Evolutionary conservation across 2,797 vertebrate species (phyloP).

Genomic region (Ispidina picta): DNA sequence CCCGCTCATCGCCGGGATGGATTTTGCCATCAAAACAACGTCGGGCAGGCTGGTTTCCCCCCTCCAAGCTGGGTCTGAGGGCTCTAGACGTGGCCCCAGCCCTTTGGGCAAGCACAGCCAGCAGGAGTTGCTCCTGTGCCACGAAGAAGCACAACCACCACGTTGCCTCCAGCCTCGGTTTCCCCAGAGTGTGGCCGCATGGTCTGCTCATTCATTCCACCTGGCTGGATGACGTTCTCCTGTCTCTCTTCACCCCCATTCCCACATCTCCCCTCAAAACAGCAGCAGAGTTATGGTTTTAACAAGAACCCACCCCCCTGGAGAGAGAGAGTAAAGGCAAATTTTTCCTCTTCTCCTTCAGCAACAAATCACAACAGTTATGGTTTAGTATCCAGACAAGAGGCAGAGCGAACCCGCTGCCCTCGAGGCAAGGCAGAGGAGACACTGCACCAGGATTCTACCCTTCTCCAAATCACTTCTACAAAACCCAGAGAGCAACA

Average conservation of each 20-base stretch:
- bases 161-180: background rate
- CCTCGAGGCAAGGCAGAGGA: rapidly evolving
- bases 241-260: background rate
- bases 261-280: background rate
- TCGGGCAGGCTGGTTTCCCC: background rate
- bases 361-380: rapidly evolving
- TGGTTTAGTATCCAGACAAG: rapidly evolving
- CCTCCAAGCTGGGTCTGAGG: background rate
- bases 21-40: background rate
- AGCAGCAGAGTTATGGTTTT: background rate
- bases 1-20: background rate
- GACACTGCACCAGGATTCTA: background rate
- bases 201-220: background rate
- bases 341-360: rapidly evolving
- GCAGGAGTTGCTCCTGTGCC: background rate
- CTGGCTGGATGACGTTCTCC: background rate
- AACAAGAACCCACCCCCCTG: background rate
- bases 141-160: background rate
- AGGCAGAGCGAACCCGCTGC: background rate
- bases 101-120: rapidly evolving
- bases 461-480: rapidly evolving
- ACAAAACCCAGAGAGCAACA: rapidly evolving
- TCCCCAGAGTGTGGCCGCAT: rapidly evolving
- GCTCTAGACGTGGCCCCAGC: rapidly evolving
- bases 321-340: background rate